Conservation (phyloP, 2,113 vertebrate species). For the Penelope pileata region DNA sequence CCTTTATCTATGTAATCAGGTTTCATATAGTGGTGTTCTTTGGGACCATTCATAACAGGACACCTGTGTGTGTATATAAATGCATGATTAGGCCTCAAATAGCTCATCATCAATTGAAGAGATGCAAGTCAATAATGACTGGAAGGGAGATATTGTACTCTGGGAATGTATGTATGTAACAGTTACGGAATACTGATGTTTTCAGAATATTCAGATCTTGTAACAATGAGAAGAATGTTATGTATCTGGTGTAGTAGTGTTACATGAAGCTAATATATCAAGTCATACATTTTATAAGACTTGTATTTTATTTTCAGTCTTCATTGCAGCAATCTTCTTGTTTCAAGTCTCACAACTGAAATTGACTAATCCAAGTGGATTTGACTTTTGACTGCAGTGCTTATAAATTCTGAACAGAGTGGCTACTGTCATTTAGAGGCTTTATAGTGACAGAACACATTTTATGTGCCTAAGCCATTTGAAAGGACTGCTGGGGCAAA, state of each 20-base stretch:
- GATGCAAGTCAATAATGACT: not conserved
- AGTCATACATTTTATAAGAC: not conserved
- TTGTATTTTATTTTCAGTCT: not conserved
- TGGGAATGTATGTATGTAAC: not conserved
- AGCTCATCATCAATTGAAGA: not conserved
- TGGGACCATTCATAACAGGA: not conserved
- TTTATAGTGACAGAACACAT: not conserved
- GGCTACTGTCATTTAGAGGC: not conserved
- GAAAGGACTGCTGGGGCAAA: not conserved
- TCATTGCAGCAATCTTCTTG: not conserved
- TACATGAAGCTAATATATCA: not conserved
- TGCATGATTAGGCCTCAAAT: not conserved
- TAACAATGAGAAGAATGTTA: not conserved
- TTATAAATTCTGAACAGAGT: constrained; percentile 28
- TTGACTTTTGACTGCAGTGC: not conserved
- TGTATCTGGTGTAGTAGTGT: not conserved
- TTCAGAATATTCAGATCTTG: not conserved
- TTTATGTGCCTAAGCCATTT: not conserved
- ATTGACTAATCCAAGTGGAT: not conserved
- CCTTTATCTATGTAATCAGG: not conserved
- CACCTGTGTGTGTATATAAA: not conserved
- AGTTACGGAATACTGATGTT: not conserved
- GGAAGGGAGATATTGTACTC: not conserved
- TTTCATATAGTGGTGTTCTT: not conserved
- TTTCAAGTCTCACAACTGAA: constrained; percentile 42